Conservation (phyloP, 1,140 invertebrate species). For the Dufourea novaeangliae region DNA sequence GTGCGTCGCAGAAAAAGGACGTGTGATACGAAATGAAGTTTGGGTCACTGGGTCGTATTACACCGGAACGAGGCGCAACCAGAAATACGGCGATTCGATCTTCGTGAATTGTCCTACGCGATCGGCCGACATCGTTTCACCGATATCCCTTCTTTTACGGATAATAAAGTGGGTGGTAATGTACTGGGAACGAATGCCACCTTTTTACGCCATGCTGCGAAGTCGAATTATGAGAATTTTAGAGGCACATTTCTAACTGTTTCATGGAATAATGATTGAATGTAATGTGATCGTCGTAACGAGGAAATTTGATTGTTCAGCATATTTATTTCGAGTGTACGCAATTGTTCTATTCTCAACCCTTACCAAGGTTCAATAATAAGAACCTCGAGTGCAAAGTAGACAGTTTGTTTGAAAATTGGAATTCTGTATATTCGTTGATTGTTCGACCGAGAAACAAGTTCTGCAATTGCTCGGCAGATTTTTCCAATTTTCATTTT, state of each 20-base stretch:
- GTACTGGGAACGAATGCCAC: not conserved
- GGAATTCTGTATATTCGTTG: too few relatives aligned
- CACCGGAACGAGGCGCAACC: not conserved
- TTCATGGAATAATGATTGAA: not conserved
- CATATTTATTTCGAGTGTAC: not conserved
- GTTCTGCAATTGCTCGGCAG: not conserved
- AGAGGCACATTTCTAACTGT: constrained; percentile 2
- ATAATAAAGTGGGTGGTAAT: constrained; percentile 18
- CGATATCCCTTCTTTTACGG: not conserved
- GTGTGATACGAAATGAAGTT: constrained; percentile 15
- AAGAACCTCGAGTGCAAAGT: too few relatives aligned
- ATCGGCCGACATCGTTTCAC: constrained; percentile 7
- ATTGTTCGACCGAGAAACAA: not conserved
- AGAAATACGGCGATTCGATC: not conserved
- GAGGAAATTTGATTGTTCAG: constrained; percentile 15
- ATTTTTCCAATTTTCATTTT: constrained; percentile 15
- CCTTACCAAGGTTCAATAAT: too few relatives aligned
- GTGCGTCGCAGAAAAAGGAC: constrained; percentile 11
- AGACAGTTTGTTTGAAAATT: too few relatives aligned
- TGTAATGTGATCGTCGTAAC: not conserved
- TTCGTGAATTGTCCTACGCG: not conserved
- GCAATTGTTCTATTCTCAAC: too few relatives aligned
- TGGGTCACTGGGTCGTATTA: constrained; percentile 52
- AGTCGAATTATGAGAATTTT: constrained; percentile 3
- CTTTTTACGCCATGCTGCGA: not conserved